phyloP scores from a whole-genome alignment of 2,113 vertebrate genomes.

The Myrmecobius fasciatus region DNA sequence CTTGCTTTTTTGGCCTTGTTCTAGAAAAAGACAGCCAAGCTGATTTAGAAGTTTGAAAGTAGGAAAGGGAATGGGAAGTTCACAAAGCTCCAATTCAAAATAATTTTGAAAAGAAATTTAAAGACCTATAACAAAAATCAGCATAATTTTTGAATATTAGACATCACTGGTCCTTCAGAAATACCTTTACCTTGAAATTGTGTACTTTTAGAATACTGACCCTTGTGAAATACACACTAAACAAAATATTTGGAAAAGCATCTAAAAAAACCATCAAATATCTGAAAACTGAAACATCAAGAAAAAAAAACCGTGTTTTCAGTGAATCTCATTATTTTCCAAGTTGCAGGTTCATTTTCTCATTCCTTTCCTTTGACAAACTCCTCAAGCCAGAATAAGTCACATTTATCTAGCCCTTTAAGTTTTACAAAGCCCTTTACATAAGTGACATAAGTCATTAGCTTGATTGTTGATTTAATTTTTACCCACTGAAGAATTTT shows the following conservation, averaged over 20 bases:
- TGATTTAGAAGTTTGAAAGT: constrained; percentile 25
- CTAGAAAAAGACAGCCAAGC: constrained; percentile 30
- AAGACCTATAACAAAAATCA: not conserved
- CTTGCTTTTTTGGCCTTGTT: constrained; percentile 11
- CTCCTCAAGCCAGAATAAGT: not conserved
- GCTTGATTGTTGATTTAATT: not conserved
- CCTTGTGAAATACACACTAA: constrained; percentile 24
- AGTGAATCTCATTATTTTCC: constrained; percentile 22
- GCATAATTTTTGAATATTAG: not conserved
- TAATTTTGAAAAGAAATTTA: constrained; percentile 18
- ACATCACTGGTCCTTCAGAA: not conserved
- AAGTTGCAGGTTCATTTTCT: not conserved
- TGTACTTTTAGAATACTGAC: not conserved
- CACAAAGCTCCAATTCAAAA: not conserved
- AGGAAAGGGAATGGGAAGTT: not conserved
- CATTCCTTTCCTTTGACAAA: constrained; percentile 16
- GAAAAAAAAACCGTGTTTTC: constrained; percentile 43
- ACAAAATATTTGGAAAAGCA: not conserved
- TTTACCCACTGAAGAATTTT: constrained; percentile 21
- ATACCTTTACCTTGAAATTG: not conserved
- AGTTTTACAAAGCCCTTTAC: not conserved
- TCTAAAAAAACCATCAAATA: constrained; percentile 41
- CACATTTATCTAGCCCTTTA: not conserved
- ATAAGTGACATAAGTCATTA: not conserved
- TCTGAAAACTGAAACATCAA: constrained; percentile 31